phyloP scores from a whole-genome alignment of 1,140 invertebrate species.

The Cyclina sinensis region DNA sequence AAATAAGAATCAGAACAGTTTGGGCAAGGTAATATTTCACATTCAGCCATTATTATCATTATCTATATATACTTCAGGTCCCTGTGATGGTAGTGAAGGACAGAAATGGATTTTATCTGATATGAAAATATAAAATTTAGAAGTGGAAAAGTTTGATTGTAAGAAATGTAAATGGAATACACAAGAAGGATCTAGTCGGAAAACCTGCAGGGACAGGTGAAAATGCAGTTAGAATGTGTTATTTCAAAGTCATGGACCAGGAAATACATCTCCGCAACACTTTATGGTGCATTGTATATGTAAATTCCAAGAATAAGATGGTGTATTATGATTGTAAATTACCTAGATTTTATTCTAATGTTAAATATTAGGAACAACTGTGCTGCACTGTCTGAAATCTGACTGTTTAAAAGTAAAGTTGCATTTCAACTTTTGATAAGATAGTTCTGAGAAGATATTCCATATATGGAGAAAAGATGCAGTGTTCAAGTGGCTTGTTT shows the following conservation, averaged over 20 bases:
- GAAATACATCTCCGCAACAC: neutral
- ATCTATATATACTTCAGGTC: conserved; percentile 52
- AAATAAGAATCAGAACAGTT: too few species aligned
- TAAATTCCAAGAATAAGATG: too few species aligned
- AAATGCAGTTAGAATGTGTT: neutral
- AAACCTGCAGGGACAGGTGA: neutral
- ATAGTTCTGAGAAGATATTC: too few species aligned
- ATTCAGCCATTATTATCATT: too few species aligned
- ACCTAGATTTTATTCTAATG: neutral
- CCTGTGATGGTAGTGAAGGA: conserved; percentile 69
- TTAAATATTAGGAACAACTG: neutral
- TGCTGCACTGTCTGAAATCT: neutral
- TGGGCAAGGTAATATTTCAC: too few species aligned
- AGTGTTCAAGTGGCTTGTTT: too few species aligned
- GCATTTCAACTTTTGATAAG: too few species aligned
- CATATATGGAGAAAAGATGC: too few species aligned
- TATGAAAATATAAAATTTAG: conserved; percentile 79
- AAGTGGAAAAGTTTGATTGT: neutral
- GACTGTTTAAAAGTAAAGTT: too few species aligned
- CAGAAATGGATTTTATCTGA: conserved; percentile 81
- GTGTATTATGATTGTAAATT: neutral
- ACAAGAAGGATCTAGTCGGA: neutral
- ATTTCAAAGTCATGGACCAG: neutral
- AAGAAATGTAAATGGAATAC: too few species aligned
- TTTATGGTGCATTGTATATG: too few species aligned